Conservation (phyloP, 2,888 invertebrate species). For the Kuschelorhynchus macadamiae region DNA sequence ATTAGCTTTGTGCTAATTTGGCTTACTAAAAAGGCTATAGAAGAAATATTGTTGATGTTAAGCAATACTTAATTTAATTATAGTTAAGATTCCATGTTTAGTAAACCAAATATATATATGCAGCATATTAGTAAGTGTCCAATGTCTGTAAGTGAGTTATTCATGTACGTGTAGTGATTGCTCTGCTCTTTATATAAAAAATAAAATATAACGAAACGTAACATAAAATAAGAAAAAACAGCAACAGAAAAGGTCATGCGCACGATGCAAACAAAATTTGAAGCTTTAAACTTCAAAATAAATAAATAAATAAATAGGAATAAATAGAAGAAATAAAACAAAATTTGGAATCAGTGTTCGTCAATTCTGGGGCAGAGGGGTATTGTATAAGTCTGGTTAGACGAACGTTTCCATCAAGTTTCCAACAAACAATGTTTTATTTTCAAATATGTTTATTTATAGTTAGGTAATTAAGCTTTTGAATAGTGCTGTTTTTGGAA, state of each 20-base stretch:
- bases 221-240: constrained; percentile 59
- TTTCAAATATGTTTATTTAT: neutral
- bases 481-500: constrained; percentile 35
- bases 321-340: constrained; percentile 37
- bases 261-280: constrained; percentile 65
- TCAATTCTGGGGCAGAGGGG: constrained; percentile 66
- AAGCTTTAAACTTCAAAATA: constrained; percentile 47
- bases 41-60: neutral
- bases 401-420: constrained; percentile 30
- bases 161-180: constrained; percentile 63
- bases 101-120: neutral
- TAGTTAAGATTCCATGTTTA: neutral
- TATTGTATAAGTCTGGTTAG: constrained; percentile 51
- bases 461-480: neutral
- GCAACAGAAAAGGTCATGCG: constrained; percentile 64
- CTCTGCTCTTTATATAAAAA: constrained; percentile 65
- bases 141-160: constrained; percentile 31
- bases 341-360: constrained; percentile 59
- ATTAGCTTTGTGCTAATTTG: constrained; percentile 2
- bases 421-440: neutral
- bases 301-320: constrained; percentile 49
- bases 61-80: neutral
- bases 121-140: constrained; percentile 13
- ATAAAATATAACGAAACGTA: constrained; percentile 60
- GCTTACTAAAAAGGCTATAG: neutral